phyloP scores from a whole-genome alignment of 2,113 vertebrate species.

The Anser brachyrhynchus region DNA sequence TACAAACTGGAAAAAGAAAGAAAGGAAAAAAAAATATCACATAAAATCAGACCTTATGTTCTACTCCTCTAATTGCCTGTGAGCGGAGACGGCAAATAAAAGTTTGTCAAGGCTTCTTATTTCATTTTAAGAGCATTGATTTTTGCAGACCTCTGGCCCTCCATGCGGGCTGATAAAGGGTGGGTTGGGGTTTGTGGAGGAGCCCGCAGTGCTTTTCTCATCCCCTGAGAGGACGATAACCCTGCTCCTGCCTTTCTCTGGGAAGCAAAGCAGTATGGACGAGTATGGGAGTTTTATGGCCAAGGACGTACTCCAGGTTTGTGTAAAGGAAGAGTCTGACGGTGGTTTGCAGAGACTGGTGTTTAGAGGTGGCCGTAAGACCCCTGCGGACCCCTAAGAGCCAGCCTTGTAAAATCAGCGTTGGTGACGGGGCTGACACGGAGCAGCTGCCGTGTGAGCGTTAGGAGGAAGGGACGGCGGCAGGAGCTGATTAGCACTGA shows the following conservation, averaged over 20 bases:
- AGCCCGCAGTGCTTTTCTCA: background rate
- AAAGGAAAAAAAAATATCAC: background rate
- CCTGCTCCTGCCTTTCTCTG: background rate
- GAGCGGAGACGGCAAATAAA: background rate
- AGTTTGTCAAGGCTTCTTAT: background rate
- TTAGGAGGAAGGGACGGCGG: background rate
- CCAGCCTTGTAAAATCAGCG: background rate
- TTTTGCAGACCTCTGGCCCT: background rate
- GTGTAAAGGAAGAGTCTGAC: background rate
- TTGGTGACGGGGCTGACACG: rapidly evolving
- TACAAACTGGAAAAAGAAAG: background rate
- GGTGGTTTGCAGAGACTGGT: background rate
- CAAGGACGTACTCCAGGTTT: background rate
- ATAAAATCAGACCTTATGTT: background rate
- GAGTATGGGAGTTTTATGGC: background rate
- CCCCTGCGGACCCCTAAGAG: background rate
- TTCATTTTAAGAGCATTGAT: background rate
- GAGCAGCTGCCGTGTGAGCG: background rate
- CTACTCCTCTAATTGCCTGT: slow-evolving; percentile 11
- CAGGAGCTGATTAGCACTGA: background rate
- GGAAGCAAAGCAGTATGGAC: background rate
- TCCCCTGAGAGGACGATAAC: background rate
- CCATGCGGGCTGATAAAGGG: background rate
- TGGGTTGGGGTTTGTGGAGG: background rate
- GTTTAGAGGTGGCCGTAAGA: background rate